A percentile compares a stretch with the other conserved stretches of the same genome.
Conservation (phyloP, 1,140 invertebrate species). For the Trinorchestia longiramus region DNA sequence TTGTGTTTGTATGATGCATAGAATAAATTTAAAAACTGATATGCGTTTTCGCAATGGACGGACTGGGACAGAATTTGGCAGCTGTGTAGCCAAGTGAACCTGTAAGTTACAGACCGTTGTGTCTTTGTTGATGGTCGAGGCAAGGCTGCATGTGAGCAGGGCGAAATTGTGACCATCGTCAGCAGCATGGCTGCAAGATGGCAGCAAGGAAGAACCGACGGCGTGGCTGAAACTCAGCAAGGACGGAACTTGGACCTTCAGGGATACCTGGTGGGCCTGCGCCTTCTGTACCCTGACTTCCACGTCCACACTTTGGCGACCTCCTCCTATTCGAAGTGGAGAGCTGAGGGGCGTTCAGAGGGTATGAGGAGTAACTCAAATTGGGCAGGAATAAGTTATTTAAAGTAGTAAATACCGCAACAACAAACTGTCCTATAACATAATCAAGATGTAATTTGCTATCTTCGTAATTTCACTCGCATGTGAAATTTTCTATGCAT, state of each 20-base stretch:
- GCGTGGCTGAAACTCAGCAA: slow-evolving; percentile 35
- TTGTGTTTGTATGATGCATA: no score
- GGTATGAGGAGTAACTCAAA: not conserved
- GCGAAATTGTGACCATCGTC: not conserved
- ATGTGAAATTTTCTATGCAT: not conserved
- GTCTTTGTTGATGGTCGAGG: not conserved
- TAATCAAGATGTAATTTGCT: not conserved
- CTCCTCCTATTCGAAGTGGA: slow-evolving; percentile 20
- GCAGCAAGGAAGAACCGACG: not conserved
- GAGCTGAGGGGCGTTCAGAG: not conserved
- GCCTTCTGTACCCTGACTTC: not conserved
- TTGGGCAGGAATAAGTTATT: not conserved
- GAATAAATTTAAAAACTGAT: no score
- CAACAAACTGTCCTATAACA: not conserved
- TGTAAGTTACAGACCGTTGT: not conserved
- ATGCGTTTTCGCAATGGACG: no score
- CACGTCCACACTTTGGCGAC: not conserved
- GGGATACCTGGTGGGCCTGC: not conserved
- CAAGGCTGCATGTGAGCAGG: not conserved
- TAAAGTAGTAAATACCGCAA: not conserved
- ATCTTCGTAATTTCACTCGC: not conserved
- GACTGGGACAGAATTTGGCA: not conserved
- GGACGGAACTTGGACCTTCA: not conserved
- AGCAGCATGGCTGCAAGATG: not conserved
- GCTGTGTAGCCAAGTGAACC: not conserved